Percentiles rank a stretch among this genome's conserved stretches.
phyloP scores from a whole-genome alignment of 2,113 vertebrate species.

The Crotalus viridis region DNA sequence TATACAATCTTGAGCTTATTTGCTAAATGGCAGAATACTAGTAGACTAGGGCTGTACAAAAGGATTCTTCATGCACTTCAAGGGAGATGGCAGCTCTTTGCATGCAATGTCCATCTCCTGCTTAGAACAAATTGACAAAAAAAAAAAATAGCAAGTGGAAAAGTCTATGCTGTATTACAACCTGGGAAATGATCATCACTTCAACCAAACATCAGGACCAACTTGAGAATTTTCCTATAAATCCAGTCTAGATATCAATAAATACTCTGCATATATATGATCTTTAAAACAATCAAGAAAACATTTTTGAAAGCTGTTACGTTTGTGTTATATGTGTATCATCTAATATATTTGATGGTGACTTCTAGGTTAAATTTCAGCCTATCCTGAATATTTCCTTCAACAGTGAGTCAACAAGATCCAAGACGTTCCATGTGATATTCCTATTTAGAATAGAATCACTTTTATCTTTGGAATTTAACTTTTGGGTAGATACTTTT shows the following conservation, averaged over 20 bases:
- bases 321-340: not conserved
- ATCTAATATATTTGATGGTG: constrained; percentile 20
- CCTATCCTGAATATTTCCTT: not conserved
- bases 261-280: not conserved
- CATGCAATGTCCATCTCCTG: not conserved
- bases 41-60: not conserved
- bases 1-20: not conserved
- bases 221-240: not conserved
- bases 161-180: not conserved
- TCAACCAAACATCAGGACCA: not conserved
- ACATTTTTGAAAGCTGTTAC: not conserved
- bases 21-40: not conserved
- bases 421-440: not conserved
- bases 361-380: not conserved
- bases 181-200: not conserved
- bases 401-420: not conserved
- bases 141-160: not conserved
- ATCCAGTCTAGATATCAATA: not conserved
- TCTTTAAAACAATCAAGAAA: not conserved
- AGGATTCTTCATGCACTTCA: not conserved
- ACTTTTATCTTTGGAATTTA: not conserved
- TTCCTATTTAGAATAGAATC: not conserved
- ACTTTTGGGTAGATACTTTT: not conserved
- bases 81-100: not conserved
- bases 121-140: not conserved